phyloP scores from a whole-genome alignment of 35 echinoderm and acorn worm species.

The Apostichopus californicus region DNA sequence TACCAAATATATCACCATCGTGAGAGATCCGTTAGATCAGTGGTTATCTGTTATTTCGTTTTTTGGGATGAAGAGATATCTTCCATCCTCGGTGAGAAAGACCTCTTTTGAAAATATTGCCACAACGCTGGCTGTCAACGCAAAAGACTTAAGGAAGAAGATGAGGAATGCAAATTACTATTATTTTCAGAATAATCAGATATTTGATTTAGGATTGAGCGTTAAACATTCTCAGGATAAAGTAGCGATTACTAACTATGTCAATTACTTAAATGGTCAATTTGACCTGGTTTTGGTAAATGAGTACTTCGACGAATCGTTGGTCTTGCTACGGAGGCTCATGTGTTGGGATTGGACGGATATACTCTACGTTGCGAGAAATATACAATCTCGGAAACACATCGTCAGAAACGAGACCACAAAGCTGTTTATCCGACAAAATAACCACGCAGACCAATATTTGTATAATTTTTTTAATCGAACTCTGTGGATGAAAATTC shows the following conservation, averaged over 20 bases:
- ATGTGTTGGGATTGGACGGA: slow-evolving; percentile 66
- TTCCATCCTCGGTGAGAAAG: neutral
- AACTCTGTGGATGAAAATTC: slow-evolving; percentile 65
- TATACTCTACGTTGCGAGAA: slow-evolving; percentile 61
- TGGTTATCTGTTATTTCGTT: slow-evolving; percentile 32
- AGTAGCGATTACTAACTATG: slow-evolving; percentile 24
- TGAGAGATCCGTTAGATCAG: slow-evolving; percentile 41
- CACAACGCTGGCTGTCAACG: neutral
- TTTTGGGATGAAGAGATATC: slow-evolving; percentile 24
- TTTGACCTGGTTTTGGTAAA: slow-evolving; percentile 71
- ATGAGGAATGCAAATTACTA: neutral
- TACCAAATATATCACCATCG: slow-evolving; percentile 48
- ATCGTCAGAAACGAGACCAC: slow-evolving; percentile 26
- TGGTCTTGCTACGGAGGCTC: slow-evolving; percentile 61
- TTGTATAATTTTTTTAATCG: slow-evolving; percentile 64
- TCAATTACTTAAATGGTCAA: slow-evolving; percentile 41
- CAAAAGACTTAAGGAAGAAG: neutral
- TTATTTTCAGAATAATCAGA: slow-evolving; percentile 65
- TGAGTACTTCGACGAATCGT: slow-evolving; percentile 79
- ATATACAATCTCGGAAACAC: slow-evolving; percentile 28
- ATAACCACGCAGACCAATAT: slow-evolving; percentile 43
- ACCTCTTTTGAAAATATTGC: neutral
- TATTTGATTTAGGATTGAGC: slow-evolving; percentile 65
- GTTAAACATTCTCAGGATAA: neutral
- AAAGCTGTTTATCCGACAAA: slow-evolving; percentile 18